phyloP scores from a whole-genome alignment of 2,797 vertebrate genomes.

The Taenioides sp. region DNA sequence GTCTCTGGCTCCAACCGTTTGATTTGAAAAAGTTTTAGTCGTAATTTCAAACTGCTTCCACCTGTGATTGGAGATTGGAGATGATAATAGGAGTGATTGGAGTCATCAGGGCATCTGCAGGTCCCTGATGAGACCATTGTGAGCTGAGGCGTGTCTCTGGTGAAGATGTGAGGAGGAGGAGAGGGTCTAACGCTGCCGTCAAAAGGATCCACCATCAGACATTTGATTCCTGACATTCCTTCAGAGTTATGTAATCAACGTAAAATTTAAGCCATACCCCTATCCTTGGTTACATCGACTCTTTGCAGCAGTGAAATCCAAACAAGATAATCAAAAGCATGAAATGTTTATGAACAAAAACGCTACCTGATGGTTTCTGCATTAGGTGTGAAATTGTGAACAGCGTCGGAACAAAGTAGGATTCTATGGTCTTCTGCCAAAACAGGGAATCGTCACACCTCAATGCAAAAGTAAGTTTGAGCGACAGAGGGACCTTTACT shows the following conservation, averaged over 20 bases:
- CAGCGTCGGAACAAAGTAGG: not conserved
- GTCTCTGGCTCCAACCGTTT: not conserved
- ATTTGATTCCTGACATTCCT: constrained; percentile 58
- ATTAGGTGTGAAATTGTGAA: not conserved
- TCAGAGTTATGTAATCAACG: not conserved
- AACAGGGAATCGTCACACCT: too few species aligned
- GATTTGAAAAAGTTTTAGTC: not conserved
- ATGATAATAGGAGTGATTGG: not conserved
- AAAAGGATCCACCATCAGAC: constrained; percentile 30
- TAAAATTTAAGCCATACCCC: not conserved
- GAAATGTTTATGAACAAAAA: not conserved
- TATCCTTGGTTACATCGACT: not conserved
- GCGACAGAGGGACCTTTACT: too few species aligned
- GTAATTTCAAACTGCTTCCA: constrained; percentile 13
- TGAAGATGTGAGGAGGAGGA: constrained; percentile 5
- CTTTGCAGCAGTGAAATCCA: not conserved
- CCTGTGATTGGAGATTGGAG: not conserved
- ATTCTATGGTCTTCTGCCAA: too few species aligned
- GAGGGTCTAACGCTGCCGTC: constrained; percentile 54
- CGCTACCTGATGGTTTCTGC: not conserved
- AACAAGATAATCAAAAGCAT: not conserved
- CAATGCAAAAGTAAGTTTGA: too few species aligned
- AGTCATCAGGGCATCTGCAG: not conserved
- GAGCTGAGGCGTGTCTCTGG: constrained; percentile 12
- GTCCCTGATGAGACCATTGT: constrained; percentile 27